These are phyloP conservation scores for Garra rufa DNA, from an alignment of 2,113 vertebrate genomes.

Conservation along the genomic window DNA sequence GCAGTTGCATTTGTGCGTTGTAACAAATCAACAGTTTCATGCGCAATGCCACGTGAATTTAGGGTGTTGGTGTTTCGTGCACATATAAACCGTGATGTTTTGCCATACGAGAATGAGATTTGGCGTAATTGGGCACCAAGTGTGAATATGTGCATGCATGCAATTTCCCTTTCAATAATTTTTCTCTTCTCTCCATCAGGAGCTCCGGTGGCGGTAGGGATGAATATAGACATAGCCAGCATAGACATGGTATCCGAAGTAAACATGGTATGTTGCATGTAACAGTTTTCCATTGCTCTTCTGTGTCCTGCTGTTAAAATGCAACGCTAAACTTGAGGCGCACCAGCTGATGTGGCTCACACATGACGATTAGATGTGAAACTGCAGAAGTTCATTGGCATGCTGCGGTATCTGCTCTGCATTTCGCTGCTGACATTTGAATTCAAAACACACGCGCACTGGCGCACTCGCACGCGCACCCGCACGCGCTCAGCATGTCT, in stretches of 20 bases:
- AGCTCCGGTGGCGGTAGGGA: slow-evolving; percentile 95
- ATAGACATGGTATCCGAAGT: slow-evolving; percentile 99
- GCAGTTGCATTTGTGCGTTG: slow-evolving; percentile 36
- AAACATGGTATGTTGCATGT: slow-evolving; percentile 92
- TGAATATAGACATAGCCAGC: slow-evolving; percentile 99
- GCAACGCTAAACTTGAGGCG: slow-evolving; percentile 15
- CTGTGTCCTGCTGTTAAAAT: background rate
- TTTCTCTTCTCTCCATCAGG: slow-evolving; percentile 78
- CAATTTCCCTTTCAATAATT: slow-evolving; percentile 18
- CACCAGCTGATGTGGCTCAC: slow-evolving; percentile 13
- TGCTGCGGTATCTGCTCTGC: slow-evolving; percentile 69
- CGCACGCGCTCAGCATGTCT: slow-evolving; percentile 58
- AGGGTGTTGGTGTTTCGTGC: slow-evolving; percentile 36
- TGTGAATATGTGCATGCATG: background rate
- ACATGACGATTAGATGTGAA: slow-evolving; percentile 54
- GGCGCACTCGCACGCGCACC: slow-evolving; percentile 73
- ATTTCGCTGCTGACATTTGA: slow-evolving; percentile 77
- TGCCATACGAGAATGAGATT: background rate
- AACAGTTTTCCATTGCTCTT: slow-evolving; percentile 15
- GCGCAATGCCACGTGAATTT: slow-evolving; percentile 52
- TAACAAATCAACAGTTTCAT: slow-evolving; percentile 52
- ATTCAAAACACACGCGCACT: slow-evolving; percentile 81
- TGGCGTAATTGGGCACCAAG: background rate
- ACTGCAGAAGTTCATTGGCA: slow-evolving; percentile 66
- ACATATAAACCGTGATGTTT: background rate